A percentile compares a stretch with the other conserved stretches of the same genome.
These are phyloP conservation scores for Catocala sponsa DNA, from an alignment of 2,888 invertebrate species.

Conservation along the genomic window DNA sequence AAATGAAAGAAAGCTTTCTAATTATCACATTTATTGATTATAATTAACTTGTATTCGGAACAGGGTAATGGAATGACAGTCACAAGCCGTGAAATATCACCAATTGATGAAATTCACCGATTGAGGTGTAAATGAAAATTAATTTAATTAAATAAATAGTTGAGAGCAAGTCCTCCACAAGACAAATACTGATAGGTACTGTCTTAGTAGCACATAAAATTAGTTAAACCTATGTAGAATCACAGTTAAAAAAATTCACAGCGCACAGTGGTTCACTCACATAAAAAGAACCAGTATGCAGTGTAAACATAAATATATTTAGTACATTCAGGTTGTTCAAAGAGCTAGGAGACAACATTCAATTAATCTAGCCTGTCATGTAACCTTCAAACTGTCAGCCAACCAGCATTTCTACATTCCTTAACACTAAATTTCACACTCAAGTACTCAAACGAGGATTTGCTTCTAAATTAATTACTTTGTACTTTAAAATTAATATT, in stretches of 20 bases:
- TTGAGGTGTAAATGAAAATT: constrained; percentile 27
- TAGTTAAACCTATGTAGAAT: constrained; percentile 77
- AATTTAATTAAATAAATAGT: constrained; percentile 48
- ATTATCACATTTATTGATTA: constrained; percentile 52
- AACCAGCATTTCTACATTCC: constrained; percentile 60
- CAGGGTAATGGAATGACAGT: constrained; percentile 61
- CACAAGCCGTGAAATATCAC: constrained; percentile 41
- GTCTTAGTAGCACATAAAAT: constrained; percentile 49
- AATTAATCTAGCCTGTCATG: constrained; percentile 60
- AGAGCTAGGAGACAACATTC: constrained; percentile 50
- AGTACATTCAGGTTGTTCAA: constrained; percentile 51
- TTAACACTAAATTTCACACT: constrained; percentile 62
- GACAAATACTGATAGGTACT: constrained; percentile 46
- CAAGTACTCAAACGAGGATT: constrained; percentile 80
- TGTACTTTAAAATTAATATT: constrained; percentile 72
- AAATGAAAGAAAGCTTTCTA: not conserved
- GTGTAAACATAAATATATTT: constrained; percentile 72
- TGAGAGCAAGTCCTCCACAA: constrained; percentile 51
- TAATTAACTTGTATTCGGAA: constrained; percentile 53
- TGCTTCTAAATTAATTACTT: constrained; percentile 55
- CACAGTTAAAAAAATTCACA: constrained; percentile 80
- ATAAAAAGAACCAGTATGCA: constrained; percentile 44
- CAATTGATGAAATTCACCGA: constrained; percentile 18
- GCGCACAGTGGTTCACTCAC: too few species aligned
- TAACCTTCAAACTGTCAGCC: constrained; percentile 63